Conservation (phyloP, 2,888 invertebrate genomes). For the Archips crataeganus region DNA sequence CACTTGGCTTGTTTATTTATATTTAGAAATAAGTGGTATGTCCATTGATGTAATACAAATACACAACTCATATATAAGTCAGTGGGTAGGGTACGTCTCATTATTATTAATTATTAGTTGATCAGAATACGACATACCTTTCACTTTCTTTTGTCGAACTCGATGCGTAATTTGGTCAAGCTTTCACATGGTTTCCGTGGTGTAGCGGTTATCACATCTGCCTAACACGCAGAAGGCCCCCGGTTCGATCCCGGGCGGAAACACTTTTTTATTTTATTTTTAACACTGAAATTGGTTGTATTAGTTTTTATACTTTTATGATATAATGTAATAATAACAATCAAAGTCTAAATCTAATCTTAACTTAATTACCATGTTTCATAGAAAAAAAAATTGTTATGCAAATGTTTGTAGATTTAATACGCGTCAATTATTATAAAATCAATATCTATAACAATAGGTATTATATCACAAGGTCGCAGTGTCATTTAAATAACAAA, state of each 20-base stretch:
- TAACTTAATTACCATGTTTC: too few species aligned
- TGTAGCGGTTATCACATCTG: constrained; percentile 97
- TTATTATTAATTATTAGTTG: neutral
- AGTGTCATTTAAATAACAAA: constrained; percentile 2
- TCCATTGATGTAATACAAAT: too few species aligned
- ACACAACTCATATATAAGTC: too few species aligned
- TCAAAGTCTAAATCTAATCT: too few species aligned
- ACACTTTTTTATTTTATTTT: constrained; percentile 67
- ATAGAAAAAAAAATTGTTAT: neutral
- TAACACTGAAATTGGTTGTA: neutral
- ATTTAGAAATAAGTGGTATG: too few species aligned
- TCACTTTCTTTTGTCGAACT: neutral
- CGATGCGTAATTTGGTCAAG: neutral
- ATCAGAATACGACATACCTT: neutral
- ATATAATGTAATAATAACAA: too few species aligned
- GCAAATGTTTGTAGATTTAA: neutral
- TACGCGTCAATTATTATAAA: neutral
- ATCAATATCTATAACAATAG: neutral
- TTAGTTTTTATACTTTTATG: too few species aligned
- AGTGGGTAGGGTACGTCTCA: too few species aligned
- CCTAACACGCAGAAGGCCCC: constrained; percentile 97
- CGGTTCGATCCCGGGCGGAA: constrained; percentile 96
- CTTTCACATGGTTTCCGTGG: constrained; percentile 88
- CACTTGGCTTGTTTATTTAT: too few species aligned
- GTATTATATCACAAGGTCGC: neutral